Evolutionary conservation across 2,888 invertebrate species (phyloP), one percentile per base, ranked within the genome.

Genomic region (Aleiodes testaceus): DNA sequence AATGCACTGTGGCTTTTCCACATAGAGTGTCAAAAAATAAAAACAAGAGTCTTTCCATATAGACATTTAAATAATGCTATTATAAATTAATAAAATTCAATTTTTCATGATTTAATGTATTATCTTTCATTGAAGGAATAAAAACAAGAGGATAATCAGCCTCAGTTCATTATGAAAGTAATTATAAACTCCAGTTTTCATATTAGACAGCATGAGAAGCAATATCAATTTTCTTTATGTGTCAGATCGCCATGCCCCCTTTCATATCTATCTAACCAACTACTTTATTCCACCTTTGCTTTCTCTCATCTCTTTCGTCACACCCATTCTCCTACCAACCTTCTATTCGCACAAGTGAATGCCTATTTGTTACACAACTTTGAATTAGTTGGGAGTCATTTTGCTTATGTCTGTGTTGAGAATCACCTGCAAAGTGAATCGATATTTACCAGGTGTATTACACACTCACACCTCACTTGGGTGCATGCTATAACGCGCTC

Each of bases 361-460:
- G 53, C 53, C 36, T 53, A 53, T 12, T 26, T 53, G 53, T 53
- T 53, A 53, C 53, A 53, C 53, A 53, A 53, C 53, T 9, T 11
- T 12, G 30, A 22, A 30, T 53, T 11, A 12, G 36, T 22, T 22
- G n/a, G 52, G 7, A 52, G 52, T 52, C 52, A 53, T 53, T 53
- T 53, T 22, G 12, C 53, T 16, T 26, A 30, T 26, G 30, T n/a
- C n/a, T 26, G 53, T 14, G 14, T 53, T 12, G 66, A 66, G 61
- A 70, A 59, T 70, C 70, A 70, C 70, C 70, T 70, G 70, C 70
- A 70, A 70, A 36, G 53, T 55, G 66, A 70, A 70, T 70, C 66
- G 66, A 70, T 70, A 70, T 70, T 66, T 49, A 66, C 66, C 70
- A 70, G 70, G 70, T 70, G 70, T 70, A 36, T 66, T 49, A 59